Evolutionary conservation across 2,888 invertebrate species (phyloP), one percentile per base, ranked within the genome.

Genomic region (Parthenolecanium corni): DNA sequence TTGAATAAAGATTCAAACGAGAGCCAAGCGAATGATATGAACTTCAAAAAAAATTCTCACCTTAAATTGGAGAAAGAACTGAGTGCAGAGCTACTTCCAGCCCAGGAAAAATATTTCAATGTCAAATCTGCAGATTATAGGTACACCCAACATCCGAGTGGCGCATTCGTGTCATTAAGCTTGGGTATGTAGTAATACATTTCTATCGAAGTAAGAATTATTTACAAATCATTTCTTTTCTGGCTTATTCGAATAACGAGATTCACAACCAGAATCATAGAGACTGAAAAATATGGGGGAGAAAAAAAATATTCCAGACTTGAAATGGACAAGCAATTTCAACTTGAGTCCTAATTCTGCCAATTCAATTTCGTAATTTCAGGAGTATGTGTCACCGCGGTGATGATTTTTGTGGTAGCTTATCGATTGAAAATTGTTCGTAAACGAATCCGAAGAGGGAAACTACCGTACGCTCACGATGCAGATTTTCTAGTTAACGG

Each of bases 401-500:
- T 87, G 49, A 80, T 92, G 79, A 83, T 86, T 52, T 80, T 86
- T 64, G 76, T 93, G 70, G 83, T 89, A 67, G 89, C 84, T 24
- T 93, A 91, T 72, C 80, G 93, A 58, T 78, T 91, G 73, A 80
- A 89, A 68, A 85, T 86, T 64, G 85, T 91, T 18, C 75, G 80
- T 62, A 80, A 88, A 68, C 78, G 87, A 63, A 80, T 88, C 66
- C 79, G 85, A 66, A 81, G 87, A 69, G 85, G 87, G 65, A 85
- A 89, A 74, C 82, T 85, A 54, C 81, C 85, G 18, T 86, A 87
- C 72, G 86, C 90, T 36, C 90, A 93, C 74, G 95, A 95, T 76
- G 92, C 94, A 0, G 95, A 95, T 78, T 95, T 94, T 76, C 80
- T 96, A 70, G 94, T 96, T 69, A 95, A 96, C 76, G 95, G 95